Conservation (phyloP, 2,888 invertebrate genomes). For the Agrilus mali region DNA sequence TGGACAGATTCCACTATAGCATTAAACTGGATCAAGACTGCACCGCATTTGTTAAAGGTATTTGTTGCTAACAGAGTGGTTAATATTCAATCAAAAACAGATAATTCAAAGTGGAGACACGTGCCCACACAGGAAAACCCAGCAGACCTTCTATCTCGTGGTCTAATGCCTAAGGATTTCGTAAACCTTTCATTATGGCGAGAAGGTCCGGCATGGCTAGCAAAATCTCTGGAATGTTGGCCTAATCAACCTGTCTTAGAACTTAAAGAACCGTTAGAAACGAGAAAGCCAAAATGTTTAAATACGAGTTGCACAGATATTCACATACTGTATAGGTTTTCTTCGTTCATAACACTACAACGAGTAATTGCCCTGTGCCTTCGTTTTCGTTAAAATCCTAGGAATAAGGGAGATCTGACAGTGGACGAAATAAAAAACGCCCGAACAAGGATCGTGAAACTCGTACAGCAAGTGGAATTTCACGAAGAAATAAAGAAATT, state of each 20-base stretch:
- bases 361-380: conserved; percentile 4
- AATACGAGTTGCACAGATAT: no score
- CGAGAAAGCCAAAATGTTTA: no score
- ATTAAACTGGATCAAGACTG: conserved; percentile 16
- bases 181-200: conserved; percentile 1
- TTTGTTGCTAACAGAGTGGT: conserved; percentile 14
- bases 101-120: conserved; percentile 6
- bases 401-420: no score
- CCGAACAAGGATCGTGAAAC: no score
- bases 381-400: neutral
- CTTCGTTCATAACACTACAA: conserved; percentile 5
- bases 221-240: no score
- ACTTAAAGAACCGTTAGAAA: no score
- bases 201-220: conserved; percentile 2
- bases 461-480: neutral
- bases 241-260: no score
- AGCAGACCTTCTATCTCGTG: conserved; percentile 8
- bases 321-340: conserved; percentile 6
- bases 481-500: neutral
- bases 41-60: conserved; percentile 11
- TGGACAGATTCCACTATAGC: conserved; percentile 21
- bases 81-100: conserved; percentile 6
- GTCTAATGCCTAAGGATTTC: conserved; percentile 1
- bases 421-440: no score
- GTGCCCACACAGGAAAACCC: conserved; percentile 7